Conservation (phyloP, 2,797 vertebrate genomes). For the Channallabes apus region DNA sequence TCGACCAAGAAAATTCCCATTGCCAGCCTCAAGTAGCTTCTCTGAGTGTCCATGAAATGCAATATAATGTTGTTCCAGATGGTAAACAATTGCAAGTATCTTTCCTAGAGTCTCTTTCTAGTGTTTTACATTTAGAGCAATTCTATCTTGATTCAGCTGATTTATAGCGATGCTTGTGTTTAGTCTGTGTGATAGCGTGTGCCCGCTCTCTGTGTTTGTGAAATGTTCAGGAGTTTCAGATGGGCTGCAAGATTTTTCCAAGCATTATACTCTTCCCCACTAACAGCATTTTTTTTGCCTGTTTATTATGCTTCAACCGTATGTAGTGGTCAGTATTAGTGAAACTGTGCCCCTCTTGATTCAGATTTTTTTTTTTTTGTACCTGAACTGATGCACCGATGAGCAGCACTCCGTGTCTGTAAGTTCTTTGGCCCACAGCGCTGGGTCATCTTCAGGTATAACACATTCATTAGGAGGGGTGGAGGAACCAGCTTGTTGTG, state of each 20-base stretch:
- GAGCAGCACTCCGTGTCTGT: not conserved
- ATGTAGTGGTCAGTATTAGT: no score
- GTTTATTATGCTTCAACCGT: not conserved
- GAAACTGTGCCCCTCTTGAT: no score
- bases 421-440: not conserved
- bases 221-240: not conserved
- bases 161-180: slow-evolving; percentile 13
- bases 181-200: not conserved
- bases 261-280: not conserved
- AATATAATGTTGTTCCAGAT: slow-evolving; percentile 39
- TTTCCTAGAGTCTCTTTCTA: slow-evolving; percentile 37
- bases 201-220: not conserved
- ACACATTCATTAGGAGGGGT: not conserved
- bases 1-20: slow-evolving; percentile 33
- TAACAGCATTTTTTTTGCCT: not conserved
- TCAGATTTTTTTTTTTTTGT: no score
- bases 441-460: not conserved
- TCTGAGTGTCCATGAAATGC: slow-evolving; percentile 38
- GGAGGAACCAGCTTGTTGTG: no score
- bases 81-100: slow-evolving; percentile 32
- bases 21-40: not conserved
- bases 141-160: slow-evolving; percentile 31
- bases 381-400: no score
- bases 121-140: slow-evolving; percentile 29
- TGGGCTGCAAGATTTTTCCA: not conserved